Base-by-base conservation (phyloP, 2,113 vertebrate genomes). In the Sylvilagus bachmani region DNA sequence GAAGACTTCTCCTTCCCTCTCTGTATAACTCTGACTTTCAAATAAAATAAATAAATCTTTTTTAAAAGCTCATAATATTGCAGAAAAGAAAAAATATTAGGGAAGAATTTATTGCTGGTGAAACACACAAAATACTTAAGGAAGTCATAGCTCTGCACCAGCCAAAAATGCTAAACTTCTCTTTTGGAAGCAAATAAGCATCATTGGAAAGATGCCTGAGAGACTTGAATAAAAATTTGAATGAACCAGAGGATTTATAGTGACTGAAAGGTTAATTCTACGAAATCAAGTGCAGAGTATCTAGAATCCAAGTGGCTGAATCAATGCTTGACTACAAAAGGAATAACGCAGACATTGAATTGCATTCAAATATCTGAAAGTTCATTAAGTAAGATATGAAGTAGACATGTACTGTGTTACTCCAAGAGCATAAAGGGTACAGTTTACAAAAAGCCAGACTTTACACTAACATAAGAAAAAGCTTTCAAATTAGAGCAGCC, bases 121-220 rank as follows among this genome's bases (percentile, higher is more conserved):
- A 94, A 86, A 61, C 22, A 69, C 84, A 77, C 13, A 94, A 84
- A 95, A 74, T 31, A 31, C 24, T 31, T 90, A 69, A 77, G 66
- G 64, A 81, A 86, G 6, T 13, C 55, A 94, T 69, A 80, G 4
- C 36, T 92, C 27, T 90, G 36, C 80, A 74, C 24, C 51, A 13
- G 70, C 95, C 27, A 95, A 90, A 92, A 89, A 91, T 70, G 90
- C 74, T 94, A 79, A 70, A 51, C 71, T 89, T 94, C 82, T 73
- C 61, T 49, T 92, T 90, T 31, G 81, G 6, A 62, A 79, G 9
- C 27, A 75, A 91, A 51, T 49, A 92, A 53, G 12, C 58, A 55
- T 86, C 29, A 31, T 78, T 83, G n/a, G 27, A 24, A 55, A 91
- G 71, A 77, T 27, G 33, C 58, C 74, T 69, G 77, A 93, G 70